These are phyloP conservation scores for Cyrtodaria siliqua DNA, from an alignment of 2,888 invertebrate genomes.

Conservation along the genomic window DNA sequence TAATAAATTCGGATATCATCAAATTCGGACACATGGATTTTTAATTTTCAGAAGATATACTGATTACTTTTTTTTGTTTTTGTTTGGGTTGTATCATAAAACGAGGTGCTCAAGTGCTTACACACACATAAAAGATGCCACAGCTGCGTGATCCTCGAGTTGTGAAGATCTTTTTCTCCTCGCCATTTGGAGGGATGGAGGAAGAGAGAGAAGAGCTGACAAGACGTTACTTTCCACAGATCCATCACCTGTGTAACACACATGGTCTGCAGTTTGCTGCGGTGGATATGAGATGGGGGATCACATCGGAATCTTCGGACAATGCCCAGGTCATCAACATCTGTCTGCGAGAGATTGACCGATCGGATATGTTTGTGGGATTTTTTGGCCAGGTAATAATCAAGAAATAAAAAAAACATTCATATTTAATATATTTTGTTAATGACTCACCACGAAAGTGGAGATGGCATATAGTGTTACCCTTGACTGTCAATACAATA, in stretches of 20 bases:
- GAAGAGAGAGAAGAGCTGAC: constrained; percentile 84
- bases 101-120: too few species aligned
- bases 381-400: constrained; percentile 83
- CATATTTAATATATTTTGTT: too few species aligned
- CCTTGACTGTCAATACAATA: too few species aligned
- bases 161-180: constrained; percentile 83
- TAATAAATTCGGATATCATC: too few species aligned
- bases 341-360: constrained; percentile 82
- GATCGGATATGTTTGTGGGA: constrained; percentile 83
- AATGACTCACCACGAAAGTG: too few species aligned
- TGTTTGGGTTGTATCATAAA: too few species aligned
- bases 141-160: constrained; percentile 74
- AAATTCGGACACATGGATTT: too few species aligned
- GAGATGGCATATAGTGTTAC: too few species aligned
- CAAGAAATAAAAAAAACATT: too few species aligned
- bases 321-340: constrained; percentile 82
- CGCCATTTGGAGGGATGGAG: constrained; percentile 86
- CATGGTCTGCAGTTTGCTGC: constrained; percentile 82
- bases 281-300: constrained; percentile 85
- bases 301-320: constrained; percentile 81
- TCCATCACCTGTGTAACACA: constrained; percentile 78
- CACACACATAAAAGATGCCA: constrained; percentile 26
- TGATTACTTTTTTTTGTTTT: too few species aligned
- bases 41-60: too few species aligned
- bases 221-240: constrained; percentile 80